Evolutionary conservation across 2,113 vertebrate species (phyloP).

Genomic region (Apaloderma vittatum): DNA sequence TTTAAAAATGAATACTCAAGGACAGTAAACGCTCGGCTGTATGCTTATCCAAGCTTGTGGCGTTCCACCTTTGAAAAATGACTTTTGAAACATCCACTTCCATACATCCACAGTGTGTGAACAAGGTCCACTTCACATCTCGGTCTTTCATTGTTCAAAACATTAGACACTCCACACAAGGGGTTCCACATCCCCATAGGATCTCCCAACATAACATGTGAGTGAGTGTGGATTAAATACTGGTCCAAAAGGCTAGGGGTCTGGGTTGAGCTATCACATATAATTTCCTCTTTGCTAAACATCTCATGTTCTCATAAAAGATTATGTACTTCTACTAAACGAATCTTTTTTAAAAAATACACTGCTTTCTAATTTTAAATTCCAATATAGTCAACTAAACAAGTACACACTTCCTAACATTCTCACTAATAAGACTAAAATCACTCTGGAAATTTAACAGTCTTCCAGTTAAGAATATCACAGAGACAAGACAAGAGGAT

Average conservation of each 20-base stretch:
- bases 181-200: background rate
- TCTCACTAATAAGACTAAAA: background rate
- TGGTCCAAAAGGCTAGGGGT: background rate
- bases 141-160: background rate
- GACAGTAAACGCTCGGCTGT: background rate
- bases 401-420: background rate
- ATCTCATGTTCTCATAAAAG: background rate
- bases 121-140: background rate
- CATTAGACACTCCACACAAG: background rate
- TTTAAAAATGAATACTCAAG: background rate
- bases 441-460: background rate
- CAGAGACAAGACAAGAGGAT: background rate
- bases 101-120: background rate
- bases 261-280: background rate
- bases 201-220: background rate
- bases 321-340: background rate
- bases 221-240: background rate
- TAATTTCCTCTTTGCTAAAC: background rate
- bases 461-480: constrained; percentile 11
- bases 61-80: accelerated
- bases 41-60: background rate
- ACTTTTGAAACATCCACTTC: background rate
- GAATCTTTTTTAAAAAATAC: background rate
- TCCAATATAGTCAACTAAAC: background rate
- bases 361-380: background rate